Evolutionary conservation across 2,888 invertebrate species (phyloP).

Genomic region (Sisyra nigra): DNA sequence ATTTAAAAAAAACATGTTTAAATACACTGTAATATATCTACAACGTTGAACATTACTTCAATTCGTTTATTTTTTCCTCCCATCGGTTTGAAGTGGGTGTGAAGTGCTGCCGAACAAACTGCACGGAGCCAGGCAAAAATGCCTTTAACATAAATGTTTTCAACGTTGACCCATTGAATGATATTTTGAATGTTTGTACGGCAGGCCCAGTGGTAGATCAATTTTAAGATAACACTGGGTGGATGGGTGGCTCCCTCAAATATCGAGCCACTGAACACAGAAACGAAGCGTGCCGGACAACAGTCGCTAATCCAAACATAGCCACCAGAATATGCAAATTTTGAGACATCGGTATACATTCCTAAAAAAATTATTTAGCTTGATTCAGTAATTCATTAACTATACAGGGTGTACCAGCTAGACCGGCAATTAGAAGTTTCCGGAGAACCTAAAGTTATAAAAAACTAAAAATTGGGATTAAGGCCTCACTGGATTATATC

Average conservation of each 20-base stretch:
- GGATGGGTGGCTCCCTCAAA: conserved; percentile 77
- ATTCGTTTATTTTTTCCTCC: conserved; percentile 57
- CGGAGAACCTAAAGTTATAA: too few species aligned
- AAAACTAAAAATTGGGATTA: too few species aligned
- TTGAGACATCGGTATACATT: conserved; percentile 72
- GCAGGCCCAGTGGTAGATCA: conserved; percentile 84
- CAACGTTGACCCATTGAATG: conserved; percentile 69
- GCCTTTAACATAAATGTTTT: conserved; percentile 48
- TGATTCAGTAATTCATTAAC: too few species aligned
- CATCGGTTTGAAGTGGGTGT: conserved; percentile 55
- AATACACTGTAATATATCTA: too few species aligned
- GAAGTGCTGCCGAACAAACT: conserved; percentile 63
- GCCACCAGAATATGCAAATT: conserved; percentile 76
- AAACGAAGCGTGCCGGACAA: conserved; percentile 70
- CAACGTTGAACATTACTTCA: too few species aligned
- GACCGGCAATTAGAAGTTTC: too few species aligned
- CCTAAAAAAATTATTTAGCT: conserved; percentile 30
- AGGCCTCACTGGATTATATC: too few species aligned
- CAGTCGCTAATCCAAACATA: conserved; percentile 86
- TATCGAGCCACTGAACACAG: conserved; percentile 73
- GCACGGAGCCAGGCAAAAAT: conserved; percentile 58
- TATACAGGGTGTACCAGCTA: too few species aligned
- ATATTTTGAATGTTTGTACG: conserved; percentile 82
- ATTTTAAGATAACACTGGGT: conserved; percentile 64
- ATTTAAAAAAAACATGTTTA: conserved; percentile 10